Evolutionary conservation across 2,888 invertebrate genomes (phyloP), one percentile per base, ranked within the genome.

Genomic region (Apomyelois bistriatella): DNA sequence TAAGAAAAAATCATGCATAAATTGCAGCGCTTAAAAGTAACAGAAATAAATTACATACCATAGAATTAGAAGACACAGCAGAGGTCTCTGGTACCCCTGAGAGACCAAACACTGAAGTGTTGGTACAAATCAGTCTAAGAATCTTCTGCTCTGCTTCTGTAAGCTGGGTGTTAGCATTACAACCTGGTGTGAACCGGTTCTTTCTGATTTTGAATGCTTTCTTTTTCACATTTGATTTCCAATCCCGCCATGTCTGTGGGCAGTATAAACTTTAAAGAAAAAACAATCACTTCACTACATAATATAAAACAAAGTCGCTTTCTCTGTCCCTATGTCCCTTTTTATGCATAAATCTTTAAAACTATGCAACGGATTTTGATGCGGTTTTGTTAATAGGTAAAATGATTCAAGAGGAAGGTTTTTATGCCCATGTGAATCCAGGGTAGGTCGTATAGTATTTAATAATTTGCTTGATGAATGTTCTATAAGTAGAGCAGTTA

Each of bases 151-250:
- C 82, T 47, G 78, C 70, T 37, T 80, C 80, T 52, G 81, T 77
- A n/a, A 82, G 64, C 53, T 80, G 79, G 28, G 56, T 66, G 47
- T 70, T 80, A 30, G 66, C 56, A 57, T 73, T 79, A 58, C 71
- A 72, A 2, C 80, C 79, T 1, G 82, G 75, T 36, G 79, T 78
- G 40, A 81, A 82, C 17, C 76, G 68, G 48, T 74, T 81, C 55
- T 79, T 82, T 1, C 82, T 64, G 55, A 82, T 80, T 67, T 79
- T 82, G 50, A 82, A 80, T 3, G 82, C 82, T 57, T 82, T 82
- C 66, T 82, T 82, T 62, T 75, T 82, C 0, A 82, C 82, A 74
- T 82, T 82, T 32, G 82, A 82, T 66, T 82, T 82, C 82, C 81
- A 82, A 55, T 82, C 81, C 53, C 82, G 68, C 82, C 82, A 82